Evolutionary conservation across 2,113 vertebrate genomes (phyloP), one percentile per base, ranked within the genome.

Genomic region (Puma concolor): DNA sequence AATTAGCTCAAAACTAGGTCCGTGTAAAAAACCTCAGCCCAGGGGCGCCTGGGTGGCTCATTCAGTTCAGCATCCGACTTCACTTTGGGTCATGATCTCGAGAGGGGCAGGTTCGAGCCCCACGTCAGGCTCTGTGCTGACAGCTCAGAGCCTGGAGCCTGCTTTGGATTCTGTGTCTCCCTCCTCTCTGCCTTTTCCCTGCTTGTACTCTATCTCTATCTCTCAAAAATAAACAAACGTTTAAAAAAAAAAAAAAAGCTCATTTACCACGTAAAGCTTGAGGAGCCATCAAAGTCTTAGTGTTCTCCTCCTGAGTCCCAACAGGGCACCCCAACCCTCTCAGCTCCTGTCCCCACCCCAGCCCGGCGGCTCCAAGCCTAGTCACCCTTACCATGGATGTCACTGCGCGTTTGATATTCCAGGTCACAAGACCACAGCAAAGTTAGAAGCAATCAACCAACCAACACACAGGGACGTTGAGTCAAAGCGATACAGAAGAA

Each of bases 401-500:
- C 27, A 50, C 52, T 50, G 67, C 21, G 88, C 9, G 31, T 50
- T 79, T 52, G 31, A 41, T 14, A 86, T 63, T 23, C 36, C 57
- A 93, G 48, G n/a, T 52, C 87, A 12, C 5, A 29, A 57, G 14
- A 72, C 29, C 77, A 64, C 19, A 84, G 57, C 31, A 71, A 82
- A 64, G 44, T 76, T 38, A 79, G 48, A 94, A 72, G 52, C 36
- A 64, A 31, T 36, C 33, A 10, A 14, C 17, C 33, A 38, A 36
- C 15, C 31, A 29, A 38, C 12, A 38, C n/a, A 44, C 11, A 21
- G 11, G 41, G n/a, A 63, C 2, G 27, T 23, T 23, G n/a, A 90
- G 67, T 88, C 85, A 88, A 81, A 97, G 86, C 29, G 64, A 91
- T 50, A 94, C 19, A 94, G 2, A 86, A 12, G 15, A 96, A 86